A percentile compares a stretch with the other conserved stretches of the same genome.
Conservation (phyloP, 1,140 invertebrate genomes). For the Scaptomyza pallida region DNA sequence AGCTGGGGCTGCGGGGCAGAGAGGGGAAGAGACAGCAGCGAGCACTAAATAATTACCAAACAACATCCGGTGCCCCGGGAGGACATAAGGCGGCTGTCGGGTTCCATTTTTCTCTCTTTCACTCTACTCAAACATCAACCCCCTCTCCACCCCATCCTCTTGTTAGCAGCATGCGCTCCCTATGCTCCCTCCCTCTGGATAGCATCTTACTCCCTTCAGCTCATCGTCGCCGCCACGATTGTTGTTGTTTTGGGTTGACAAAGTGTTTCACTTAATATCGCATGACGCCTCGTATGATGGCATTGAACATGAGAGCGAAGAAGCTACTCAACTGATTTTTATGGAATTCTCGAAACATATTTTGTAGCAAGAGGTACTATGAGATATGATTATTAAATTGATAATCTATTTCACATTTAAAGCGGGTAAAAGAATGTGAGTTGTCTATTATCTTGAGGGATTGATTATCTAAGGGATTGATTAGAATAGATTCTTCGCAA, state of each 20-base stretch:
- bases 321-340: conserved; percentile 56
- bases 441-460: too few relatives aligned
- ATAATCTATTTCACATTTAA: too few relatives aligned
- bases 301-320: conserved; percentile 55
- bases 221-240: conserved; percentile 8
- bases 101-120: conserved; percentile 4
- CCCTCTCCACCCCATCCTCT: too few relatives aligned
- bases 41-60: conserved; percentile 79
- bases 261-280: conserved; percentile 80
- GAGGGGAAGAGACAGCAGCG: conserved; percentile 37
- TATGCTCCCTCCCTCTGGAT: neutral
- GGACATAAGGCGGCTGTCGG: conserved; percentile 54
- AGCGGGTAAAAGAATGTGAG: too few relatives aligned
- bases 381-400: conserved; percentile 29
- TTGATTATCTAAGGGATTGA: too few relatives aligned
- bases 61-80: conserved; percentile 73
- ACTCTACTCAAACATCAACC: neutral
- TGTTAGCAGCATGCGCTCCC: neutral
- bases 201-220: neutral
- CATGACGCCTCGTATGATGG: conserved; percentile 64
- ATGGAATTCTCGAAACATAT: conserved; percentile 24
- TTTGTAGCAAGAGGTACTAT: conserved; percentile 19
- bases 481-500: too few relatives aligned
- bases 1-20: too few relatives aligned
- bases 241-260: conserved; percentile 66